phyloP scores from a whole-genome alignment of 2,797 vertebrate species.

The Pseudochromis fuscus region DNA sequence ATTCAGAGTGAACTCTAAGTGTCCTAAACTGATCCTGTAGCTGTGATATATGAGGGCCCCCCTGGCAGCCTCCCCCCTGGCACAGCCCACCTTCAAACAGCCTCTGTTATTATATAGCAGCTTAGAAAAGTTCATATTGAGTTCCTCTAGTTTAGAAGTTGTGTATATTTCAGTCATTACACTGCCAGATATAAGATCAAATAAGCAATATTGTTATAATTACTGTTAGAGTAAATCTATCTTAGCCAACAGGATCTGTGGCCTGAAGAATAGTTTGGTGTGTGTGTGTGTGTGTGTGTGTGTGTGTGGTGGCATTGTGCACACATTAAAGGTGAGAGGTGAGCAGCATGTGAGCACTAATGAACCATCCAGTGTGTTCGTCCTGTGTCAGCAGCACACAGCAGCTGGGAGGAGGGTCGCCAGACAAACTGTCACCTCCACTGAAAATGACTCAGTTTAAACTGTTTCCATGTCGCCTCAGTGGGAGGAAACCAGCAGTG shows the following conservation, averaged over 20 bases:
- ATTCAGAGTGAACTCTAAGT: not conserved
- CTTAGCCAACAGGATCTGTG: not conserved
- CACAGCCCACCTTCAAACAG: constrained; percentile 6
- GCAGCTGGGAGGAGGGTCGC: not conserved
- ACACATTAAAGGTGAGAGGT: not conserved
- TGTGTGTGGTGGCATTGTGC: no score
- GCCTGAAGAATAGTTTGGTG: not conserved
- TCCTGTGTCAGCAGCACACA: not conserved
- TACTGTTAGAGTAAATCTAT: no score
- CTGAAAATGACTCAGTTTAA: not conserved
- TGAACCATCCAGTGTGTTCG: not conserved
- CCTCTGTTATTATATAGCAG: constrained; percentile 18
- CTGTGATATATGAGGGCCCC: constrained; percentile 19
- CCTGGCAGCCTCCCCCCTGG: constrained; percentile 11
- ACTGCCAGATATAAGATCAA: no score
- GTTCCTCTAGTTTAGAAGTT: not conserved
- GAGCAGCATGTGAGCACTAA: not conserved
- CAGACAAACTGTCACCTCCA: not conserved
- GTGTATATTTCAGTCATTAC: not conserved
- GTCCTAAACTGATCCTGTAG: constrained; percentile 5
- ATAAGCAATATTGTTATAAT: no score
- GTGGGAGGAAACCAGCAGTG: not conserved
- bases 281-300: no score
- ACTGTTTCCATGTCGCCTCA: not conserved
- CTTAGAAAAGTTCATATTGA: constrained; percentile 6